These are phyloP conservation scores for Popillia japonica DNA, from an alignment of 1,140 invertebrate genomes.

Conservation along the genomic window DNA sequence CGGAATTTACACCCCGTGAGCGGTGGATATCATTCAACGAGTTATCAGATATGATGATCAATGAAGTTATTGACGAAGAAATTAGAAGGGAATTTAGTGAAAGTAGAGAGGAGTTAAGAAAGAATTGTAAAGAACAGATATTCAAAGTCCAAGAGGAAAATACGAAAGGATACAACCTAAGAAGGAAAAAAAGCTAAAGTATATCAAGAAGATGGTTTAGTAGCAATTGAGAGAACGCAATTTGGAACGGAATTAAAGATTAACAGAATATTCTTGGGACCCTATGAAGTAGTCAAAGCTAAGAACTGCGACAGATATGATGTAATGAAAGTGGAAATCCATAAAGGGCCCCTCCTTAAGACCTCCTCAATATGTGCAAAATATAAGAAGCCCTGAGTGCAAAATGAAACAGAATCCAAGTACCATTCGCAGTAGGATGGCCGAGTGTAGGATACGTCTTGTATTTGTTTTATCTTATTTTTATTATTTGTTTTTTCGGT, in stretches of 20 bases:
- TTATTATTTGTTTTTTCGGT: too few species aligned
- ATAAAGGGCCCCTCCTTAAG: neutral
- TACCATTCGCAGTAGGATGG: neutral
- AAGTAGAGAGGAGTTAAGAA: constrained; percentile 42
- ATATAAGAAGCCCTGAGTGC: constrained; percentile 1
- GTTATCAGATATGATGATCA: too few species aligned
- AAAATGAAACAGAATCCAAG: constrained; percentile 25
- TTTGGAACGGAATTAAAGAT: constrained; percentile 56
- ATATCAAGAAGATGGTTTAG: constrained; percentile 54
- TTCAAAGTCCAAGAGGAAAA: constrained; percentile 58
- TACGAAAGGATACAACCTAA: constrained; percentile 51
- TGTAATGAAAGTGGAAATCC: neutral
- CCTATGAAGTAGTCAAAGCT: constrained; percentile 52
- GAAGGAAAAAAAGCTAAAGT: constrained; percentile 46
- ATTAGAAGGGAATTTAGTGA: constrained; percentile 26
- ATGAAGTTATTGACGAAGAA: constrained; percentile 42
- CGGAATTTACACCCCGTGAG: too few species aligned
- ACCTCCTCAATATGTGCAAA: neutral
- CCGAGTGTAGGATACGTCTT: neutral
- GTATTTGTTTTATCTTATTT: too few species aligned
- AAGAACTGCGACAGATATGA: constrained; percentile 40
- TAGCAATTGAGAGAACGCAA: constrained; percentile 58
- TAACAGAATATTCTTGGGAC: constrained; percentile 57
- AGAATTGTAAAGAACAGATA: constrained; percentile 47
- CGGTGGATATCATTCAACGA: too few species aligned